Evolutionary conservation across 2,888 invertebrate genomes (phyloP).

Genomic region (Patella ulyssiponensis): DNA sequence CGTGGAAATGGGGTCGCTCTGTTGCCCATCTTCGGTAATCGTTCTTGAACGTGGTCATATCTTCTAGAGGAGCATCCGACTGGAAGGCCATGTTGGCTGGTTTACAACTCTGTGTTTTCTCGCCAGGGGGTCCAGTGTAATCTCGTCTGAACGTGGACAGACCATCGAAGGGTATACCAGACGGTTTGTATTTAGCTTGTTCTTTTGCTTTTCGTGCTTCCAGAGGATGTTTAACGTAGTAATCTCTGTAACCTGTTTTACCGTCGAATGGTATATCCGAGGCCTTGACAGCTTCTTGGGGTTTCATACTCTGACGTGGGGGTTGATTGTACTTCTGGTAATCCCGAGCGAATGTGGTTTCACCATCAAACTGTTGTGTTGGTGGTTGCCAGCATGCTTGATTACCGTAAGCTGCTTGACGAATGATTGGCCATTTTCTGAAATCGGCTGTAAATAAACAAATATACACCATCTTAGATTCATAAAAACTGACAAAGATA

Average conservation of each 20-base stretch:
- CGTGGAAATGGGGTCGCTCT: constrained; percentile 58
- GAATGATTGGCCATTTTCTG: constrained; percentile 61
- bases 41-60: constrained; percentile 66
- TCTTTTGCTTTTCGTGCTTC: constrained; percentile 38
- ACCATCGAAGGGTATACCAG: constrained; percentile 64
- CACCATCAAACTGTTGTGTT: constrained; percentile 64
- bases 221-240: constrained; percentile 67
- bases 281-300: constrained; percentile 57
- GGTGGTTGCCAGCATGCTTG: constrained; percentile 62
- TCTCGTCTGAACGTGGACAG: constrained; percentile 65
- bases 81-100: constrained; percentile 65
- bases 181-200: constrained; percentile 58
- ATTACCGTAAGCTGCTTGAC: constrained; percentile 42
- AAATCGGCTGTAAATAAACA: constrained; percentile 62
- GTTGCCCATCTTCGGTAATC: constrained; percentile 65
- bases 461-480: background rate
- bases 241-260: constrained; percentile 66
- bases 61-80: constrained; percentile 69
- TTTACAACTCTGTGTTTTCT: constrained; percentile 61
- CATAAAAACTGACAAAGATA: background rate
- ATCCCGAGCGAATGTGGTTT: constrained; percentile 68
- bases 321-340: constrained; percentile 59
- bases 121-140: constrained; percentile 54
- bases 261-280: constrained; percentile 68
- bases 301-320: constrained; percentile 63